phyloP scores from a whole-genome alignment of 1,140 invertebrate species.

The Zaprionus kolodkinae region DNA sequence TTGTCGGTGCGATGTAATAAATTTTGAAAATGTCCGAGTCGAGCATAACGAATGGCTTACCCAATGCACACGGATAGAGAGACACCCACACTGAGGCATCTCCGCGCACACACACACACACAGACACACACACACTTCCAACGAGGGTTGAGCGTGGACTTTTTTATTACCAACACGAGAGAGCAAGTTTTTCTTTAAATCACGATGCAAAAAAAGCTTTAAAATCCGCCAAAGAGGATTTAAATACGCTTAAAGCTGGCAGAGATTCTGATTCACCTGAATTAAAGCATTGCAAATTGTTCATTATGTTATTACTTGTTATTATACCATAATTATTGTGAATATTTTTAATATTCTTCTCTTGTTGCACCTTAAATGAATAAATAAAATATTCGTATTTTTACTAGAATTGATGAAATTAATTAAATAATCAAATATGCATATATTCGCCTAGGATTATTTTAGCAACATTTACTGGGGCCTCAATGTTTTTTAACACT shows the following conservation, averaged over 20 bases:
- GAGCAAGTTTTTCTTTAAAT: slow-evolving; percentile 12
- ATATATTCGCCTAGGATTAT: no score
- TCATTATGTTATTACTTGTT: no score
- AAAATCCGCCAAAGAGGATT: background rate
- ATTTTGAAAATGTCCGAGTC: slow-evolving; percentile 74
- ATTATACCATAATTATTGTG: no score
- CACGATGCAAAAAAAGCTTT: background rate
- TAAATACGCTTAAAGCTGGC: background rate
- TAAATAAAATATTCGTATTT: no score
- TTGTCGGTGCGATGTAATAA: slow-evolving; percentile 78
- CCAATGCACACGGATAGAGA: slow-evolving; percentile 60
- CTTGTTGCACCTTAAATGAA: no score
- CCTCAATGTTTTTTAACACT: no score
- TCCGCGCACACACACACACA: slow-evolving; percentile 1
- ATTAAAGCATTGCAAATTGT: background rate
- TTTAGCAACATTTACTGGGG: no score
- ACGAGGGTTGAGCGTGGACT: background rate
- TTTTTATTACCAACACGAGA: background rate
- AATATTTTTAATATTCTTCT: no score
- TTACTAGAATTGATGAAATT: no score
- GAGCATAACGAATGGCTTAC: slow-evolving; percentile 73
- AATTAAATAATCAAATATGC: no score
- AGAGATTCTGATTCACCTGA: background rate
- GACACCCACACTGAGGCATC: slow-evolving; percentile 20
- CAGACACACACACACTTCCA: background rate